phyloP scores from a whole-genome alignment of 2,113 vertebrate species.

The Sterna hirundo region DNA sequence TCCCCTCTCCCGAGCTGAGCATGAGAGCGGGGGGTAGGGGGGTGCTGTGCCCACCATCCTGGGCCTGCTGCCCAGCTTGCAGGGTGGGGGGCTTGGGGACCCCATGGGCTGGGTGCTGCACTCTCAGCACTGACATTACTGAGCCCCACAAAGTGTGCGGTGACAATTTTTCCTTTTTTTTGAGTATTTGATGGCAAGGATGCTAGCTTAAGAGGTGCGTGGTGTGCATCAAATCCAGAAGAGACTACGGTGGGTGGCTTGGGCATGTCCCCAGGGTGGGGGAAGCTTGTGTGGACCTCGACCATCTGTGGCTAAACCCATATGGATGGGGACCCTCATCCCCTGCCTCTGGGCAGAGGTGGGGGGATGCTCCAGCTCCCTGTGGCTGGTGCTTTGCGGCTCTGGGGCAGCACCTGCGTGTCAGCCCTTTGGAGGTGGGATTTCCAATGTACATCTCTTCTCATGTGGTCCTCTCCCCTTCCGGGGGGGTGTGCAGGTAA shows the following conservation, averaged over 20 bases:
- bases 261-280: too few relatives aligned
- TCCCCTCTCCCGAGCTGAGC: background rate
- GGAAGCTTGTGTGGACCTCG: background rate
- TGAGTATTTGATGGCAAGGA: background rate
- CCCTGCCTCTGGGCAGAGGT: background rate
- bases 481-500: background rate
- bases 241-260: background rate
- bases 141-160: background rate
- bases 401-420: background rate
- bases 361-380: background rate
- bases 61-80: background rate
- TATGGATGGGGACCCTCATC: background rate
- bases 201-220: background rate
- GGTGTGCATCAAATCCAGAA: too few relatives aligned
- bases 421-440: background rate
- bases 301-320: rapidly evolving
- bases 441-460: background rate
- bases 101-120: too few relatives aligned
- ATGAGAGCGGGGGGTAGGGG: background rate
- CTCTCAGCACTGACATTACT: background rate
- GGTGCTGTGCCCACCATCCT: background rate
- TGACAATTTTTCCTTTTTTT: background rate
- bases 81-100: background rate
- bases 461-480: background rate
- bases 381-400: rapidly evolving